Evolutionary conservation across 2,888 invertebrate species (phyloP).

Genomic region (Glaucopsyche alexis): DNA sequence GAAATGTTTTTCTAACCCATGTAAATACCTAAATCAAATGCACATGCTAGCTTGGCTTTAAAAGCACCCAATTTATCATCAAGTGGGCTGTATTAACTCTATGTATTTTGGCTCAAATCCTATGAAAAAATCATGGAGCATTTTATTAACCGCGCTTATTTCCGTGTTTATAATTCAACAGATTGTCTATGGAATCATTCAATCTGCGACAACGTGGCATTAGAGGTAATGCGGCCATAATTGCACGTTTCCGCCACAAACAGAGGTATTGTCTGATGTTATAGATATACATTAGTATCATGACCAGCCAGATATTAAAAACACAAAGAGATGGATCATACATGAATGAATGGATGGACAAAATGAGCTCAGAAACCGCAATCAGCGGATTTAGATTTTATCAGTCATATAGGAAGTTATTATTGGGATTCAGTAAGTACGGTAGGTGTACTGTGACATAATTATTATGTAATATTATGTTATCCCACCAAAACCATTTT

Average conservation of each 20-base stretch:
- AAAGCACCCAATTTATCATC: neutral
- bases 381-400: neutral
- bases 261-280: constrained; percentile 45
- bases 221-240: constrained; percentile 44
- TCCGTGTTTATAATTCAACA: constrained; percentile 19
- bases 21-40: too few relatives aligned
- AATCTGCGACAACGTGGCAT: constrained; percentile 27
- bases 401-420: neutral
- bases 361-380: neutral
- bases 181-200: constrained; percentile 25
- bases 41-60: neutral
- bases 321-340: neutral
- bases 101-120: neutral
- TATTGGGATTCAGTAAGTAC: too few relatives aligned
- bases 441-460: too few relatives aligned
- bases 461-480: too few relatives aligned
- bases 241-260: constrained; percentile 57
- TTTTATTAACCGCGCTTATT: neutral
- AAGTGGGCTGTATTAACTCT: neutral
- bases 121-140: neutral
- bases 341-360: neutral
- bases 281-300: constrained; percentile 50
- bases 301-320: neutral
- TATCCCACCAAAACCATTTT: too few relatives aligned
- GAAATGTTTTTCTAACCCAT: too few relatives aligned